phyloP scores from a whole-genome alignment of 2,888 invertebrate species.

The Leucoma salicis region DNA sequence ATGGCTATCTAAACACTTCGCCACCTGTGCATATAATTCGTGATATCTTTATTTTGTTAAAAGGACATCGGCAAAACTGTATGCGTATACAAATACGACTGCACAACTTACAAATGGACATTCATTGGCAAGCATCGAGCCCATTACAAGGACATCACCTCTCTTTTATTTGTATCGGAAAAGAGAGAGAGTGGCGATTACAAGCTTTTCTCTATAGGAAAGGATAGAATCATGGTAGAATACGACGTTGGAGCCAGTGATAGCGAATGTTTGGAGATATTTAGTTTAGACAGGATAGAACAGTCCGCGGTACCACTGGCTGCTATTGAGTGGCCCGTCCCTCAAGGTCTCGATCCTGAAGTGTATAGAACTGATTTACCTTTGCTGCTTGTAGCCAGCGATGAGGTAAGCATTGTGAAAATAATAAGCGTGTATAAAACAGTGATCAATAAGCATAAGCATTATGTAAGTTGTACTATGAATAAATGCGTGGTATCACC shows the following conservation, averaged over 20 bases:
- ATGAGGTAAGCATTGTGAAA: conserved; percentile 81
- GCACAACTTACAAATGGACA: conserved; percentile 63
- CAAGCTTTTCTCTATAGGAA: conserved; percentile 81
- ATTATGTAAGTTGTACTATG: no score
- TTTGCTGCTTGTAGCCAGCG: conserved; percentile 82
- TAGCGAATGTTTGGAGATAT: conserved; percentile 58
- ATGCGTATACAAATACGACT: conserved; percentile 70
- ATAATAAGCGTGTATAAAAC: no score
- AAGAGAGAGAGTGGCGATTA: conserved; percentile 52
- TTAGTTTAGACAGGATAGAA: conserved; percentile 83
- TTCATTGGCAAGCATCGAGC: conserved; percentile 83
- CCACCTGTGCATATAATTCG: no score
- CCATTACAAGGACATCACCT: conserved; percentile 82
- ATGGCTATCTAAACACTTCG: no score
- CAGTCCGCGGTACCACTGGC: conserved; percentile 83
- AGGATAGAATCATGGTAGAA: conserved; percentile 82
- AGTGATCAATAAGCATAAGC: no score
- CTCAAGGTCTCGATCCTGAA: conserved; percentile 42
- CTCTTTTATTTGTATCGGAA: conserved; percentile 79
- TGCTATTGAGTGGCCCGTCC: conserved; percentile 61
- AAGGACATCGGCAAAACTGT: conserved; percentile 81
- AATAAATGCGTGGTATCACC: no score
- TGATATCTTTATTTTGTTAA: not conserved
- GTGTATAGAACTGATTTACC: conserved; percentile 49
- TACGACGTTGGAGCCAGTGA: conserved; percentile 79